phyloP scores from a whole-genome alignment of 2,113 vertebrate genomes.

The Hemiscyllium ocellatum region DNA sequence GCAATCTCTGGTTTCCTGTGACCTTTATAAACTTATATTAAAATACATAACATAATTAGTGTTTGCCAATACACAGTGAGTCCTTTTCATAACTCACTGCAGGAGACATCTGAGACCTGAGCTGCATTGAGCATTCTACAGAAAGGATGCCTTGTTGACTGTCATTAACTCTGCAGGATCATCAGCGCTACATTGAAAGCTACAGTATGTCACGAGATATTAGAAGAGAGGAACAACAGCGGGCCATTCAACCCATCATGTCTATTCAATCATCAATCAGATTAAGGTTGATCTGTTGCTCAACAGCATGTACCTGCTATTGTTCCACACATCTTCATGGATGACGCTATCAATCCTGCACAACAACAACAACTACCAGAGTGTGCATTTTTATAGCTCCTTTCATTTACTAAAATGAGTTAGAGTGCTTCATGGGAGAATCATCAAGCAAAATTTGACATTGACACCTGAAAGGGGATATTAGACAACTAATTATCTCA shows the following conservation, averaged over 20 bases:
- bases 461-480: too few relatives aligned
- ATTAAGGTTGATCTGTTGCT: background rate
- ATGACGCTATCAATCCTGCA: too few relatives aligned
- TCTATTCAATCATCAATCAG: background rate
- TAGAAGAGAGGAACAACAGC: background rate
- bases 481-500: too few relatives aligned
- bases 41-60: conserved; percentile 20
- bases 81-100: background rate
- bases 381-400: too few relatives aligned
- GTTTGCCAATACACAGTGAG: background rate
- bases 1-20: conserved; percentile 17
- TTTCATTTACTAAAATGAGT: too few relatives aligned
- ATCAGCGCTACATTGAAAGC: background rate
- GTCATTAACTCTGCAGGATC: background rate
- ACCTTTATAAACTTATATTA: background rate
- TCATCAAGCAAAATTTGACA: too few relatives aligned
- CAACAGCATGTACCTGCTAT: background rate
- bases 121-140: background rate
- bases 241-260: background rate
- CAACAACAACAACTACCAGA: too few relatives aligned
- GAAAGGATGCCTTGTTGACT: background rate
- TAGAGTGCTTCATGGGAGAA: too few relatives aligned
- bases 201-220: background rate
- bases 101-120: background rate
- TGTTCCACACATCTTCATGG: background rate